Percentiles rank a stretch among this genome's conserved stretches.
Conservation (phyloP, 2,797 vertebrate species). For the Sebastes matsubarae region DNA sequence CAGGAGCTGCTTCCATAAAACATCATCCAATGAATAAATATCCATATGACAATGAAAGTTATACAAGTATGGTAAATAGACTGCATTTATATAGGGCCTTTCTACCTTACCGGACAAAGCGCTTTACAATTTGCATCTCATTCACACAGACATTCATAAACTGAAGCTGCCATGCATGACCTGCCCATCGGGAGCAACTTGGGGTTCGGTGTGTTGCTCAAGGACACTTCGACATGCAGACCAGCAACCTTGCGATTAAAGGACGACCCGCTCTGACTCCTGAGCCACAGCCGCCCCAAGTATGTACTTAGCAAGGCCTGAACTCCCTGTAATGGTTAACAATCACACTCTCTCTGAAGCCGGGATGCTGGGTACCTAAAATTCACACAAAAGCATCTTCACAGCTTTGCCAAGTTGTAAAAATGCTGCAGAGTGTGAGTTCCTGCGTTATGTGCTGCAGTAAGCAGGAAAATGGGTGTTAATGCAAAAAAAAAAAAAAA, state of each 20-base stretch:
- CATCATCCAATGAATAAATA: too few species aligned
- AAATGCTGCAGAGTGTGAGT: conserved; percentile 29
- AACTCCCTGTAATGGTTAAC: not conserved
- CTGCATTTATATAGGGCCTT: too few species aligned
- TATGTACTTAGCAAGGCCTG: not conserved
- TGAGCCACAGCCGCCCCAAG: not conserved
- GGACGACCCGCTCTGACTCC: not conserved
- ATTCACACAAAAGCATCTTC: conserved; percentile 21
- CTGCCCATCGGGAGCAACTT: too few species aligned
- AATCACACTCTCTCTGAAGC: not conserved
- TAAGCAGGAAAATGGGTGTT: conserved; percentile 33
- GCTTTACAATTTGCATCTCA: too few species aligned
- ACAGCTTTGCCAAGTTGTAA: conserved; percentile 38
- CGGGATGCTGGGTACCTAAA: not conserved
- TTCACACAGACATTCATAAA: too few species aligned
- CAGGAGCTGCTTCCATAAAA: too few species aligned
- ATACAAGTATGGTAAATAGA: too few species aligned
- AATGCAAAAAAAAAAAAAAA: conserved; percentile 10
- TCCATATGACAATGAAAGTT: too few species aligned
- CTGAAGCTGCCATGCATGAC: too few species aligned
- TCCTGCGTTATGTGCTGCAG: conserved; percentile 35
- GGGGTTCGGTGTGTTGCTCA: too few species aligned
- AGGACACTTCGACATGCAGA: not conserved
- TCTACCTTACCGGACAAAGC: too few species aligned
- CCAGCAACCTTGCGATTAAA: not conserved